Conservation (phyloP, 2,113 vertebrate genomes). For the Stigmatopora nigra region DNA sequence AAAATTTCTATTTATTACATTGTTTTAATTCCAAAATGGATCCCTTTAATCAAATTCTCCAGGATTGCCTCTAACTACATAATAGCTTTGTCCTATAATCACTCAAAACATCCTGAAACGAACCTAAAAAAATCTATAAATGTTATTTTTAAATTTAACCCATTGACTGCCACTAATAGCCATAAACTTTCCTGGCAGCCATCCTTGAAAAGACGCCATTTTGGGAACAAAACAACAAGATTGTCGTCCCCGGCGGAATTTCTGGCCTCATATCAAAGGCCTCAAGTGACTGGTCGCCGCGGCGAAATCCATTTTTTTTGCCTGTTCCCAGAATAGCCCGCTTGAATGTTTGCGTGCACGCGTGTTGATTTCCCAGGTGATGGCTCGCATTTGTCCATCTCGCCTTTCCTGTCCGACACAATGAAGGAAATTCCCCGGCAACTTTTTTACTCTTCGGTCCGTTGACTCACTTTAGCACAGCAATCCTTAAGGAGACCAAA, state of each 20-base stretch:
- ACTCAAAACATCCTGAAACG: too few relatives aligned
- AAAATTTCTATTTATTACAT: too few relatives aligned
- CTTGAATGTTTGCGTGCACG: conserved; percentile 1
- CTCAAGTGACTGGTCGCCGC: background rate
- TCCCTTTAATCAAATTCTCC: too few relatives aligned
- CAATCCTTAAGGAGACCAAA: too few relatives aligned
- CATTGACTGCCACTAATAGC: background rate
- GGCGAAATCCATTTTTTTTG: background rate
- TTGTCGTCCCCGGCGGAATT: background rate
- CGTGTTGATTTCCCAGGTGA: conserved; percentile 3
- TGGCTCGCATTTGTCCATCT: conserved; percentile 2
- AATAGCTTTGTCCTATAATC: too few relatives aligned
- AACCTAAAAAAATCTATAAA: too few relatives aligned
- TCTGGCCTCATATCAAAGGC: background rate
- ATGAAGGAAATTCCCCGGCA: conserved; percentile 5
- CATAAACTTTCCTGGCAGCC: too few relatives aligned
- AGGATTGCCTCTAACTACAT: too few relatives aligned
- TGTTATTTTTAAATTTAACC: background rate
- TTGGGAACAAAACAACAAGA: background rate
- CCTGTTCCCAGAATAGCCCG: conserved; percentile 1
- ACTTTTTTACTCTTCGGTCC: background rate
- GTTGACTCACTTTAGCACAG: background rate
- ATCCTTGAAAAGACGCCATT: background rate
- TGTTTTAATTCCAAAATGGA: too few relatives aligned
- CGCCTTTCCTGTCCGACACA: conserved; percentile 4